Conservation (phyloP, 2,113 vertebrate species). For the Saguinus imperator region DNA sequence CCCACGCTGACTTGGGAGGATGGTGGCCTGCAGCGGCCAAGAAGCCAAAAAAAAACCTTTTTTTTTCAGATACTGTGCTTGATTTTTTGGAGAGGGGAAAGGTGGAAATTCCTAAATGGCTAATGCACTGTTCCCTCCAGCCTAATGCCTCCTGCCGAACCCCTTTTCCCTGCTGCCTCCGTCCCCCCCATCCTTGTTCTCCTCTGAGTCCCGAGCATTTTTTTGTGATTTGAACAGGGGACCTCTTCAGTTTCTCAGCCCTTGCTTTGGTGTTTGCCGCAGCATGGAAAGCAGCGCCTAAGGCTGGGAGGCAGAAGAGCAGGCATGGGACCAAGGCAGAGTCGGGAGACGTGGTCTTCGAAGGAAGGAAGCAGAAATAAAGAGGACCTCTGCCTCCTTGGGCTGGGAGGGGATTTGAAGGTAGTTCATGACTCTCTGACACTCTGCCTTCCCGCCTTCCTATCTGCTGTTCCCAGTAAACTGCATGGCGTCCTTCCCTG, state of each 20-base stretch:
- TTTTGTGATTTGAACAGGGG: not conserved
- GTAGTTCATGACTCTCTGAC: not conserved
- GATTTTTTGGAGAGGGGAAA: conserved; percentile 60
- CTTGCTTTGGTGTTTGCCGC: not conserved
- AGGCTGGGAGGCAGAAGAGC: not conserved
- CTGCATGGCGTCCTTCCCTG: not conserved
- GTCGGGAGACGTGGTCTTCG: not conserved
- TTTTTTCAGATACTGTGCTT: conserved; percentile 32
- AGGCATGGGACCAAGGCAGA: accelerated
- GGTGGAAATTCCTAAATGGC: conserved; percentile 47
- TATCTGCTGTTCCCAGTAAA: not conserved
- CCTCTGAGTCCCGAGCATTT: not conserved
- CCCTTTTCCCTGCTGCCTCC: not conserved
- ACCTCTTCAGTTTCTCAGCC: not conserved
- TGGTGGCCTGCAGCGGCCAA: conserved; percentile 77
- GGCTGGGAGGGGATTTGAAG: not conserved
- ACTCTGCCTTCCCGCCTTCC: not conserved
- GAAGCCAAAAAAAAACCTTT: conserved; percentile 83
- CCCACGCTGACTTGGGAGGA: conserved; percentile 60
- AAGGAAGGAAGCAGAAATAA: no score
- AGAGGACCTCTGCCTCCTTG: accelerated
- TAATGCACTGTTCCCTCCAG: not conserved
- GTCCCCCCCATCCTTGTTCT: not conserved
- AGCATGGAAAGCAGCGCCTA: not conserved
- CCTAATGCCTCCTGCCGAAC: not conserved